Evolutionary conservation across 1,140 invertebrate species (phyloP), one percentile per base, ranked within the genome.

Genomic region (Streblospio benedicti): DNA sequence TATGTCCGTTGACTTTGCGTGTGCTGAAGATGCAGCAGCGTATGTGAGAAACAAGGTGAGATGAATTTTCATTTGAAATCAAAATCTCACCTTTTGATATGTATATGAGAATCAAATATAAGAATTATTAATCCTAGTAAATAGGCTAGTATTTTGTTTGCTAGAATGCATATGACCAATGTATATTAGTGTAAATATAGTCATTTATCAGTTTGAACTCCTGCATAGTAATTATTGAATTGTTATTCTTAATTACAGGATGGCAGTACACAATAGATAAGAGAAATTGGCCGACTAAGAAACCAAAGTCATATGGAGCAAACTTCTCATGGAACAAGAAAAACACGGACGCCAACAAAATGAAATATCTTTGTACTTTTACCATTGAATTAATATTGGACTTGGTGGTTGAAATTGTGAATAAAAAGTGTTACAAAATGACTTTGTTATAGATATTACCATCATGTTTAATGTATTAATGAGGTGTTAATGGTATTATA

Each of bases 301-400:
- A 69, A 58, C 83, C 85, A n/a, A 95, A 97, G 73, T 88, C 84
- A 41, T 99, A 98, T 76, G 93, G 90, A 59, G 73, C 85, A 16
- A 98, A 97, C 75, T 99, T 96, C 78, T 84, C 92, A 2, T 99
- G 96, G 96, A 90, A 96, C 71, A 95, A 90, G 72, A 86, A 89
- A n/a, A 70, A 96, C 93, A 0, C 80, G 96, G 71, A 86, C 90
- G 18, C 89, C 91, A 4, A 97, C 94, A 18, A 99, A 99, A 80
- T 99, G 86, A 84, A 71, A 25, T 52, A n/a, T n/a, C n/a, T n/a
- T n/a, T n/a, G n/a, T n/a, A n/a, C n/a, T n/a, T n/a, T n/a, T n/a
- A n/a, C n/a, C n/a, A n/a, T n/a, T n/a, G n/a, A n/a, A n/a, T n/a
- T n/a, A n/a, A n/a, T n/a, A n/a, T n/a, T n/a, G n/a, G n/a, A n/a